A percentile compares a stretch with the other conserved stretches of the same genome.
phyloP scores from a whole-genome alignment of 2,113 vertebrate genomes.

The Tinamus guttatus region DNA sequence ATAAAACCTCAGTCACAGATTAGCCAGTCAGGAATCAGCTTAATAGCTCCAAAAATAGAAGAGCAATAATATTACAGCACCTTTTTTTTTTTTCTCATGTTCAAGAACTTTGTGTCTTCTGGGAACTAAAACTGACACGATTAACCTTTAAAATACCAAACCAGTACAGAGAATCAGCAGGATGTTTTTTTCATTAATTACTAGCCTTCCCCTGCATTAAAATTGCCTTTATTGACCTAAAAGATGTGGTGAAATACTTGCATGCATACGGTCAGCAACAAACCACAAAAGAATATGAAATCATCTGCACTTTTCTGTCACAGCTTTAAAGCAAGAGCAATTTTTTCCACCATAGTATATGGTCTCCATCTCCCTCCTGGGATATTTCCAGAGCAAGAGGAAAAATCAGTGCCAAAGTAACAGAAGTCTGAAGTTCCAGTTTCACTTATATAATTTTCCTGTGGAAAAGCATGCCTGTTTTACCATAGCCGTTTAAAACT shows the following conservation, averaged over 20 bases:
- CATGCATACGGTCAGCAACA: neutral
- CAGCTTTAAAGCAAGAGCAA: rapidly evolving
- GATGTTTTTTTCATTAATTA: neutral
- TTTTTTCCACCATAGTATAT: neutral
- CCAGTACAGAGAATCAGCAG: neutral
- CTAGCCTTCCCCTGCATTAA: neutral
- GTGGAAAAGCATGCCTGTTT: neutral
- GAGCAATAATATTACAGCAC: neutral
- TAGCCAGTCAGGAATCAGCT: conserved; percentile 3
- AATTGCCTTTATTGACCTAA: neutral
- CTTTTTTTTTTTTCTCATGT: neutral
- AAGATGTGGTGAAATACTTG: neutral
- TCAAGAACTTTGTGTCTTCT: neutral
- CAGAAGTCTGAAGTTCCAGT: neutral
- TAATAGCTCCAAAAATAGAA: conserved; percentile 3
- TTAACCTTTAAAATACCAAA: neutral
- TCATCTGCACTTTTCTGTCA: neutral
- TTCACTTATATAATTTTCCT: neutral
- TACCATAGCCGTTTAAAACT: neutral
- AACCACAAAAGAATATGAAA: neutral
- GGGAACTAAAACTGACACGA: rapidly evolving
- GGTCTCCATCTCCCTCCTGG: neutral
- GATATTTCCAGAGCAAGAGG: neutral
- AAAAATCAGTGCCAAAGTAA: neutral
- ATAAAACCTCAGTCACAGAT: conserved; percentile 32